These are phyloP conservation scores for Sebastes alutus DNA, from an alignment of 2,797 vertebrate genomes.

Conservation along the genomic window DNA sequence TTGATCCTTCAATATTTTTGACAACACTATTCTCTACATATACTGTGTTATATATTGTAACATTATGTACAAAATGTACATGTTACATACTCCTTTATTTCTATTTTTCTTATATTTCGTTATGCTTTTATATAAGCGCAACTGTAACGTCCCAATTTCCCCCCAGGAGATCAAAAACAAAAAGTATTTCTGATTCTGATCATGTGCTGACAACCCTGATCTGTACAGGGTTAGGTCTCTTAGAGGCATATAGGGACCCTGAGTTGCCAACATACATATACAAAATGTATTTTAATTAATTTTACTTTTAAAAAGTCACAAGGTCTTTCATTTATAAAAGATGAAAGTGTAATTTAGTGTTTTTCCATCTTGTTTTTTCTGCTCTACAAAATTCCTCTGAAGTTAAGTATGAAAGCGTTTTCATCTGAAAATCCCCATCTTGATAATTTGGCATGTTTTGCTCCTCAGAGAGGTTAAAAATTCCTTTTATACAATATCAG, in stretches of 20 bases:
- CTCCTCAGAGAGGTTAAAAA: background rate
- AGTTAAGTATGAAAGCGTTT: background rate
- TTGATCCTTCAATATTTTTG: no score
- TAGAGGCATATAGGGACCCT: no score
- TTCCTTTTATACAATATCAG: background rate
- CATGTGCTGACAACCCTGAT: background rate
- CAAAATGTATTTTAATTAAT: background rate
- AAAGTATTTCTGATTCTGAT: no score
- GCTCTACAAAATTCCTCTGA: background rate
- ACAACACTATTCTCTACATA: no score
- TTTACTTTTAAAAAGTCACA: background rate
- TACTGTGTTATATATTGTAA: no score
- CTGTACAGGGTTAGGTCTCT: background rate
- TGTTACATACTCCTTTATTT: no score
- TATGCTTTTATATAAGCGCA: no score
- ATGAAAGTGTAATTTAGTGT: background rate
- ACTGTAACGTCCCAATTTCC: no score
- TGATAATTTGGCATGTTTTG: slow-evolving; percentile 20
- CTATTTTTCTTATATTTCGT: no score
- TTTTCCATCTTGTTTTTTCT: background rate
- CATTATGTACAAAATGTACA: no score
- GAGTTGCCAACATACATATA: background rate
- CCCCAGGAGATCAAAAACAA: no score
- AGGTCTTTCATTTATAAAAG: background rate
- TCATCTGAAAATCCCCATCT: background rate